Percentiles rank a stretch among this genome's conserved stretches.
These are phyloP conservation scores for Chalcosyrphus nemorum DNA, from an alignment of 2,888 invertebrate species.

Conservation along the genomic window DNA sequence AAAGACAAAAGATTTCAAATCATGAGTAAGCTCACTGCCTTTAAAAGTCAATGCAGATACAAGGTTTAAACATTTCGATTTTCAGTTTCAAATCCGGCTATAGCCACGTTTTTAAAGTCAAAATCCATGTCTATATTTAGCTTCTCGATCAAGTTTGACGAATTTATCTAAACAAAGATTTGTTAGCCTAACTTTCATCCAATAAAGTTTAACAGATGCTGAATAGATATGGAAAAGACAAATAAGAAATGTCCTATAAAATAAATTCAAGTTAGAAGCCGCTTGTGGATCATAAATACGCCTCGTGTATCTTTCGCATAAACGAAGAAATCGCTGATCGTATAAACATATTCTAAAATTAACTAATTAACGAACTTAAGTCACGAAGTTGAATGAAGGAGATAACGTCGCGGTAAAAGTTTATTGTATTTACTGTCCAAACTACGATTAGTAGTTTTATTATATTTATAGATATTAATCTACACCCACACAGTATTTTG, in stretches of 20 bases:
- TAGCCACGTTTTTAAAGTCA: neutral
- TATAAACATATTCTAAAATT: neutral
- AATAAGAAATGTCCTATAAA: neutral
- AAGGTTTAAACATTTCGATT: neutral
- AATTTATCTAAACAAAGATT: neutral
- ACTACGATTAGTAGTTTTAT: neutral
- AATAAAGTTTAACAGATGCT: neutral
- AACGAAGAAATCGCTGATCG: neutral
- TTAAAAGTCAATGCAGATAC: neutral
- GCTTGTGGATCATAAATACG: neutral
- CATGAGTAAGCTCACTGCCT: neutral
- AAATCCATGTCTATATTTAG: neutral
- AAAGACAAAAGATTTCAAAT: neutral
- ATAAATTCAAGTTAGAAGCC: neutral
- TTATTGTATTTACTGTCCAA: neutral
- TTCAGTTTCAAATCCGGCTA: neutral
- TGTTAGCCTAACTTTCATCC: neutral
- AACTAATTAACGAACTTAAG: neutral
- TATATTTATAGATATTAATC: neutral
- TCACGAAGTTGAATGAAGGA: neutral
- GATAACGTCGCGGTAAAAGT: neutral
- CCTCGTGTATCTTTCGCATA: constrained; percentile 1
- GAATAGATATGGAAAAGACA: neutral
- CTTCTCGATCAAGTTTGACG: neutral
- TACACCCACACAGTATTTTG: constrained; percentile 7